A percentile compares a stretch with the other conserved stretches of the same genome.
phyloP scores from a whole-genome alignment of 1,140 invertebrate genomes.

The Tetragonula clypearis region DNA sequence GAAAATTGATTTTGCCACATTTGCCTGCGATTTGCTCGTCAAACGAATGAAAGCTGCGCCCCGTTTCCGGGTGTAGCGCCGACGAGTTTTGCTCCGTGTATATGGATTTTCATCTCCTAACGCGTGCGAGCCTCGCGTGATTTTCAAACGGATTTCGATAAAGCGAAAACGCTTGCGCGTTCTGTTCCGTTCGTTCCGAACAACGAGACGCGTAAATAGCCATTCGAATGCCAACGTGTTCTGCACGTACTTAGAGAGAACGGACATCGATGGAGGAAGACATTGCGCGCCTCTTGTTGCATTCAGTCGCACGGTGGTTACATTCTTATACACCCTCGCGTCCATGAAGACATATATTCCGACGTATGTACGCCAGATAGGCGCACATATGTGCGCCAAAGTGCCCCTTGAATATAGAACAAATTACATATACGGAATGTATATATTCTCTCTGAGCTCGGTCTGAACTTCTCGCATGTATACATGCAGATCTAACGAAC shows the following conservation, averaged over 20 bases:
- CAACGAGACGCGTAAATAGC: conserved; percentile 37
- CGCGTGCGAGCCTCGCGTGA: background rate
- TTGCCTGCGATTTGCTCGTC: background rate
- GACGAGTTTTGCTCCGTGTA: background rate
- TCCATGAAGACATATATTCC: conserved; percentile 41
- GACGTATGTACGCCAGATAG: background rate
- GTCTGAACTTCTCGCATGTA: conserved; percentile 15
- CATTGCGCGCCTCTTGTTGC: conserved; percentile 32
- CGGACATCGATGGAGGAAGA: conserved; percentile 19
- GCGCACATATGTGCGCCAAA: background rate
- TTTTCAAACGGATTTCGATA: conserved; percentile 8
- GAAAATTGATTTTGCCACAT: background rate
- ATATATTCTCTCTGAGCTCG: conserved; percentile 2
- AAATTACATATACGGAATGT: conserved; percentile 34
- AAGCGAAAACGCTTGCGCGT: background rate
- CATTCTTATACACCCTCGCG: conserved; percentile 43
- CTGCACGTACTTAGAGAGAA: conserved; percentile 33
- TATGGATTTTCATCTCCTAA: no score
- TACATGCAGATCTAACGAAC: background rate
- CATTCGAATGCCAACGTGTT: conserved; percentile 46
- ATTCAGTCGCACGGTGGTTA: conserved; percentile 31
- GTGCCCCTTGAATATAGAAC: conserved; percentile 43
- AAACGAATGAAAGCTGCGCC: background rate
- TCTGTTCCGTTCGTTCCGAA: background rate
- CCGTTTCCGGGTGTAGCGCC: background rate